A percentile compares a stretch with the other conserved stretches of the same genome.
These are phyloP conservation scores for Tympanoctomys barrerae DNA, from an alignment of 2,797 vertebrate species.

Conservation along the genomic window DNA sequence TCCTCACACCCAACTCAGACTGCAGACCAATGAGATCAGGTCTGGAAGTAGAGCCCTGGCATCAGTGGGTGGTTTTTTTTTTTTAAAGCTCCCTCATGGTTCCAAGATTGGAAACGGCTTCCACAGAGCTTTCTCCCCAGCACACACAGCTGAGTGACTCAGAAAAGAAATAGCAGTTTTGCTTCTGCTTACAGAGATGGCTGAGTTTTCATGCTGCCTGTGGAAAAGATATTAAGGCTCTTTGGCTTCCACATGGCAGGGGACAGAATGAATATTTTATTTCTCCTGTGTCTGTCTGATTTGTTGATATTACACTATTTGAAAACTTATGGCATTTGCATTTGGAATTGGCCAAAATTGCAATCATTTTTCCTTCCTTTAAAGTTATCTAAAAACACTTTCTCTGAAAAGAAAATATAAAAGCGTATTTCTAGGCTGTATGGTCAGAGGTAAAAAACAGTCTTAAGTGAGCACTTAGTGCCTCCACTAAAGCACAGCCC, in stretches of 20 bases:
- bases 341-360: not conserved
- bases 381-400: not conserved
- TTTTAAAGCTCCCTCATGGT: not conserved
- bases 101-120: not conserved
- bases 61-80: too few species aligned
- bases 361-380: not conserved
- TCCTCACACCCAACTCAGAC: not conserved
- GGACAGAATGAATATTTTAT: not conserved
- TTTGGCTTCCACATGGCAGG: not conserved
- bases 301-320: not conserved
- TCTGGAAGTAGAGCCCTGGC: not conserved
- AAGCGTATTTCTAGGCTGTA: not conserved
- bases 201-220: not conserved
- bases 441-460: constrained; percentile 19
- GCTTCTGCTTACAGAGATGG: accelerated
- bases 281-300: not conserved
- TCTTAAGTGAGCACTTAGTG: not conserved
- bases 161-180: not conserved
- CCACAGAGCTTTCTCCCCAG: not conserved
- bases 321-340: not conserved
- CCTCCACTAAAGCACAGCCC: not conserved
- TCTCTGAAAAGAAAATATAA: not conserved
- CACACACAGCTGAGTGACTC: not conserved
- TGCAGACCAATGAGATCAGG: not conserved
- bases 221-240: not conserved